Conservation (phyloP, 2,888 invertebrate species). For the Alviniconcha strummeri region DNA sequence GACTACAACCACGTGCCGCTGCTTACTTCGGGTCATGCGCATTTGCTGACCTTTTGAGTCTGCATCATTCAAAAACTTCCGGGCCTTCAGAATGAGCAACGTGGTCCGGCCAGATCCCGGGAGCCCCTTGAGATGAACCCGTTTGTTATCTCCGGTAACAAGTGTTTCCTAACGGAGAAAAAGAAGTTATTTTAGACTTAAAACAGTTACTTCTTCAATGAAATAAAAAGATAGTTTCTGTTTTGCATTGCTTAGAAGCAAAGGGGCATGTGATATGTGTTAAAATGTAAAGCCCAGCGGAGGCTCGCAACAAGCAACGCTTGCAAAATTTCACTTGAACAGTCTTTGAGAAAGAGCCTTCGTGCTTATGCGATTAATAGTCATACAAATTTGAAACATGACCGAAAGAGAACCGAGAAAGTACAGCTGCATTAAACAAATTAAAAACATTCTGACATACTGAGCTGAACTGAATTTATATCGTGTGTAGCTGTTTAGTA, state of each 20-base stretch:
- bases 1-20: not conserved
- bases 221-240: not conserved
- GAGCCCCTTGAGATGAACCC: not conserved
- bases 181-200: not conserved
- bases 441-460: too few relatives aligned
- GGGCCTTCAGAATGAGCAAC: not conserved
- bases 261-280: not conserved
- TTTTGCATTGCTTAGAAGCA: not conserved
- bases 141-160: not conserved
- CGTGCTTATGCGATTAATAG: too few relatives aligned
- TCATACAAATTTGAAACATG: too few relatives aligned
- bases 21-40: too few relatives aligned
- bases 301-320: not conserved
- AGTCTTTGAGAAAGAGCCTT: too few relatives aligned
- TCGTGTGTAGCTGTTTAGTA: too few relatives aligned
- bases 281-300: not conserved
- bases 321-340: too few relatives aligned
- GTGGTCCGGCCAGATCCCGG: slow-evolving; percentile 3
- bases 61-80: not conserved
- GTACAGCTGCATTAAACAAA: too few relatives aligned
- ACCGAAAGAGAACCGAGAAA: too few relatives aligned
- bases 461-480: too few relatives aligned
- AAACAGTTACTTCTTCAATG: not conserved
- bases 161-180: not conserved
- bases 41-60: too few relatives aligned